Evolutionary conservation across 2,113 vertebrate species (phyloP).

Genomic region (Oryzias curvinotus): DNA sequence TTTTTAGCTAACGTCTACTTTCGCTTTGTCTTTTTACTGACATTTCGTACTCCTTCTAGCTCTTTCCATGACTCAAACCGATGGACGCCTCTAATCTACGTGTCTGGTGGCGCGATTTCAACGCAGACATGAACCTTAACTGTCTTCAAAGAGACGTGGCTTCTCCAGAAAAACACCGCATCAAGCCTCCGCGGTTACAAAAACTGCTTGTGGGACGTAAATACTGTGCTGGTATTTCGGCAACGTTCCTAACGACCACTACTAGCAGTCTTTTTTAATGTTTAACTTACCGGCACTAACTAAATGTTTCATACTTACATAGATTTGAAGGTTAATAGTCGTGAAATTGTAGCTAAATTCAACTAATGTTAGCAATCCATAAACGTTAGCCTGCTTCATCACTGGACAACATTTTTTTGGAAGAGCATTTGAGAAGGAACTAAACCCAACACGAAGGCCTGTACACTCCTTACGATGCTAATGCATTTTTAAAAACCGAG

Average conservation of each 20-base stretch:
- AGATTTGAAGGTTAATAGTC: not conserved
- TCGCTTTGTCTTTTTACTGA: slow-evolving; percentile 19
- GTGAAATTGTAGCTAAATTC: slow-evolving; percentile 2
- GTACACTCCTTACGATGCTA: not conserved
- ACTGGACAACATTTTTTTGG: slow-evolving; percentile 29
- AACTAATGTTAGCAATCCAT: slow-evolving; percentile 48
- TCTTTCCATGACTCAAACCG: slow-evolving; percentile 18
- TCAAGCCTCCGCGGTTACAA: slow-evolving; percentile 15
- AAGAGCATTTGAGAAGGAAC: slow-evolving; percentile 3
- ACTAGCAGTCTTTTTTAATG: not conserved
- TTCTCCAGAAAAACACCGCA: not conserved
- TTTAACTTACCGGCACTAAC: not conserved
- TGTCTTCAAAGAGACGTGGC: too few relatives aligned
- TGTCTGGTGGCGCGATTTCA: not conserved
- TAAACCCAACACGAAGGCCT: not conserved
- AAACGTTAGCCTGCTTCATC: slow-evolving; percentile 52
- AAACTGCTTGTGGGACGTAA: slow-evolving; percentile 5
- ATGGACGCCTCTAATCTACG: too few relatives aligned
- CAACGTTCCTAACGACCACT: not conserved
- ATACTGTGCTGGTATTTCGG: not conserved
- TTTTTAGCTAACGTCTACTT: not conserved
- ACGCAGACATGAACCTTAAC: too few relatives aligned
- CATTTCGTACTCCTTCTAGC: slow-evolving; percentile 19
- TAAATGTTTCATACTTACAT: not conserved
- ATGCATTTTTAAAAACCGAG: too few relatives aligned